Evolutionary conservation across 2,113 vertebrate species (phyloP), one percentile per base, ranked within the genome.

Genomic region (Laticauda laticaudata): DNA sequence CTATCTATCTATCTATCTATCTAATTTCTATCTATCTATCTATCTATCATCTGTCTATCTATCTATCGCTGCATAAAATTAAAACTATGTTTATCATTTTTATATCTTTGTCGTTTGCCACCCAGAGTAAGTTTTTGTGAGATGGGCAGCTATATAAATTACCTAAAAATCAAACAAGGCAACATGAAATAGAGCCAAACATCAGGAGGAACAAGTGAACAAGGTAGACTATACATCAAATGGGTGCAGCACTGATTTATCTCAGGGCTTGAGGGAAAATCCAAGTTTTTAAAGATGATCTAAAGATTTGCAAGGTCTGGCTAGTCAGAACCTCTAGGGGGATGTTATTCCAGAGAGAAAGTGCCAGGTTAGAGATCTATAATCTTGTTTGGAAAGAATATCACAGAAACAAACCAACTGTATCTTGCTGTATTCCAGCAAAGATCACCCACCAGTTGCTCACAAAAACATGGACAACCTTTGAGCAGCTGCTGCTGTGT

Each of bases 401-500:
- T 39, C n/a, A 34, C 0, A 69, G 69, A 81, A 81, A 39, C 18
- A 2, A 81, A 21, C 34, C 18, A 21, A 81, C 34, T 21, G 18
- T 43, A 39, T 21, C 34, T 39, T 39, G 34, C 69, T 81, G 34
- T 39, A 34, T 81, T 81, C 34, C 34, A 39, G 34, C 18, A 39
- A 81, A 39, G 34, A 3, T 39, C 75, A 39, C 23, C 23, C 48
- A 92, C 10, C 34, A 26, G 26, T 89, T 90, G 51, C 43, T 85
- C 45, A 9, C 4, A 29, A 29, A 64, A 29, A 0, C 1, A 29
- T 64, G 54, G 34, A 29, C 61, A 55, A 1, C 2, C 48, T 39
- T 7, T 1, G 0, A 0, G 5, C 24, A 57, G 29, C 64, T 54
- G 57, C n/a, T 24, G 0, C 55, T 45, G 4, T 5, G 45, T 39